Evolutionary conservation across 2,888 invertebrate species (phyloP).

Genomic region (Nomada lathburiana): DNA sequence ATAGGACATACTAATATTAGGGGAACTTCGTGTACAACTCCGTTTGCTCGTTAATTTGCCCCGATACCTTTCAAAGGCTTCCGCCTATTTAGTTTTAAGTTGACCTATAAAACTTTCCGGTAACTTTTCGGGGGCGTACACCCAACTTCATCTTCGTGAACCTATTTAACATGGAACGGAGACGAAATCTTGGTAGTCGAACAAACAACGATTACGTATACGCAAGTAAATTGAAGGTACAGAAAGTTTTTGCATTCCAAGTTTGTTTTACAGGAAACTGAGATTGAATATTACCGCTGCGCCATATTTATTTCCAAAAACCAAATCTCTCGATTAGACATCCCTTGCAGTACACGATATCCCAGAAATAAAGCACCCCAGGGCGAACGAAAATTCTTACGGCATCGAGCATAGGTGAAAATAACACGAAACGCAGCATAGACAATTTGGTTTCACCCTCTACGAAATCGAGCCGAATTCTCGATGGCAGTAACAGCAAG

Average conservation of each 20-base stretch:
- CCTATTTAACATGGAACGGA: constrained; percentile 14
- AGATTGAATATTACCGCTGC: neutral
- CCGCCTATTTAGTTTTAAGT: constrained; percentile 24
- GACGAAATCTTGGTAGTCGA: constrained; percentile 3
- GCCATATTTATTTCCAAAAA: neutral
- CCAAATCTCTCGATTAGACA: too few relatives aligned
- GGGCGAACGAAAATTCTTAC: too few relatives aligned
- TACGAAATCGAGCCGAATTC: neutral
- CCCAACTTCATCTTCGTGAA: neutral
- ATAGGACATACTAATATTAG: neutral
- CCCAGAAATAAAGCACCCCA: neutral
- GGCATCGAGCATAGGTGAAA: neutral
- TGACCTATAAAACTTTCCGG: constrained; percentile 14
- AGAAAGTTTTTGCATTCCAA: neutral
- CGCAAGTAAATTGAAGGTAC: constrained; percentile 2
- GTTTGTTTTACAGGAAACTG: neutral
- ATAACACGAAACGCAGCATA: neutral
- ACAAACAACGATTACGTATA: neutral
- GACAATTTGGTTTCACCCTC: constrained; percentile 5
- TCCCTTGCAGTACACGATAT: neutral
- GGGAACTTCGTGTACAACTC: constrained; percentile 22
- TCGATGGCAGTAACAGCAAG: constrained; percentile 38
- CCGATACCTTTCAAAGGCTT: constrained; percentile 8
- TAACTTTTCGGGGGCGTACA: constrained; percentile 9
- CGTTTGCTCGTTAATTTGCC: constrained; percentile 22